Evolutionary conservation across 2,797 vertebrate species (phyloP).

Genomic region (Chrysocyon brachyurus): DNA sequence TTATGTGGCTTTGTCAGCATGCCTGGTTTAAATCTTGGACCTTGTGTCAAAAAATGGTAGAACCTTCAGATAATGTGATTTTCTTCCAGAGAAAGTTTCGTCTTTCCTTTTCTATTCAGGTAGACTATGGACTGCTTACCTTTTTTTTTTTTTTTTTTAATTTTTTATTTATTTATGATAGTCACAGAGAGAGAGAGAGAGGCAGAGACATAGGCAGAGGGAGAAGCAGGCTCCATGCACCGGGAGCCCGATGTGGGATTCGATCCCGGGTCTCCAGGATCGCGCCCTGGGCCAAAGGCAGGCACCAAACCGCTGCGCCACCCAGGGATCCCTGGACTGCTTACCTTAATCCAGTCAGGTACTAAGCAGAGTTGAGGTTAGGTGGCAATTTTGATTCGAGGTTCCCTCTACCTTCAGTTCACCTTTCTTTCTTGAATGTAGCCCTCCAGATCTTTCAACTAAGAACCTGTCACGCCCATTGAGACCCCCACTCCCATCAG

Average conservation of each 20-base stretch:
- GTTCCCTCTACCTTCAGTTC: neutral
- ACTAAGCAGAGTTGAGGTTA: neutral
- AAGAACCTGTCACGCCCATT: neutral
- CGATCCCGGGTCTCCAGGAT: too few species aligned
- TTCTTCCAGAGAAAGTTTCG: neutral
- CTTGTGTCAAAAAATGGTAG: constrained; percentile 12
- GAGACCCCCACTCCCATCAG: neutral
- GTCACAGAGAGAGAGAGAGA: too few species aligned
- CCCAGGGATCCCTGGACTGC: neutral
- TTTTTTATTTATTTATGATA: too few species aligned
- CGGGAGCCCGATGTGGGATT: too few species aligned
- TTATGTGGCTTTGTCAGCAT: neutral
- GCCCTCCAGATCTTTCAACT: neutral
- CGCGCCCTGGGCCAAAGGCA: too few species aligned
- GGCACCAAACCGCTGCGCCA: too few species aligned
- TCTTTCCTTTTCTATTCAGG: constrained; percentile 1
- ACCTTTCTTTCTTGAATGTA: neutral
- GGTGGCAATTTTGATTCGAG: neutral
- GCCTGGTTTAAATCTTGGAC: constrained; percentile 8
- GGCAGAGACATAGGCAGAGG: too few species aligned
- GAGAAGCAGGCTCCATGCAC: too few species aligned
- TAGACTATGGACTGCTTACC: neutral
- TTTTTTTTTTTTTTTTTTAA: constrained; percentile 43
- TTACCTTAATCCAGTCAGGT: neutral
- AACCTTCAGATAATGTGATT: neutral